phyloP scores from a whole-genome alignment of 1,140 invertebrate genomes.

The Eueides isabella region DNA sequence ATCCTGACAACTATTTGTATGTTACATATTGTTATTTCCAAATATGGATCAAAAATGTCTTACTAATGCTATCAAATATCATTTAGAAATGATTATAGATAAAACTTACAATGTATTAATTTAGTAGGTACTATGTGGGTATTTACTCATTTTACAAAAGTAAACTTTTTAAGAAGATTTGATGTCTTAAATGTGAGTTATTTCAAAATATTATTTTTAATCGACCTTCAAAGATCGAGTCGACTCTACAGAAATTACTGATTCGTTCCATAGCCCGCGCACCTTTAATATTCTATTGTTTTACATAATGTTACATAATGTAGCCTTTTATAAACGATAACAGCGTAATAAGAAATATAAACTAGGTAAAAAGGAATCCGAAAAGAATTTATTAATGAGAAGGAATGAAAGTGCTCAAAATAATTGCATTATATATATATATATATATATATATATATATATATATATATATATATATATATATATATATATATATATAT shows the following conservation, averaged over 20 bases:
- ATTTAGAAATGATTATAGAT: too few species aligned
- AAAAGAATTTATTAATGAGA: background rate
- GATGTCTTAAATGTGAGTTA: background rate
- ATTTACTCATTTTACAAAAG: too few species aligned
- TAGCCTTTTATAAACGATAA: slow-evolving; percentile 4
- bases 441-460: too few species aligned
- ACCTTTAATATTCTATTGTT: slow-evolving; percentile 13
- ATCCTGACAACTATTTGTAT: too few species aligned
- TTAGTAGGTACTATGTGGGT: too few species aligned
- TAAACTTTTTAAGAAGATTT: too few species aligned
- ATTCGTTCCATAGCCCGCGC: background rate
- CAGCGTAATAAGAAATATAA: slow-evolving; percentile 5
- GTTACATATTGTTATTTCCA: too few species aligned
- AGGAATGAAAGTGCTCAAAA: background rate
- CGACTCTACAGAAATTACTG: background rate
- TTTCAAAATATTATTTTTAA: background rate
- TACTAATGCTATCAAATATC: too few species aligned
- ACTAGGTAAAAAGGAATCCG: background rate
- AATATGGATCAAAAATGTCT: too few species aligned
- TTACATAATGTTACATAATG: slow-evolving; percentile 24
- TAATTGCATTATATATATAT: background rate
- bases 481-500: too few species aligned
- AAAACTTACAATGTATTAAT: too few species aligned
- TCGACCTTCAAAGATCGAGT: background rate
- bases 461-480: too few species aligned